Percentiles rank a stretch among this genome's conserved stretches.
These are phyloP conservation scores for Himalopsyche tibetana DNA, from an alignment of 2,888 invertebrate genomes.

Conservation along the genomic window DNA sequence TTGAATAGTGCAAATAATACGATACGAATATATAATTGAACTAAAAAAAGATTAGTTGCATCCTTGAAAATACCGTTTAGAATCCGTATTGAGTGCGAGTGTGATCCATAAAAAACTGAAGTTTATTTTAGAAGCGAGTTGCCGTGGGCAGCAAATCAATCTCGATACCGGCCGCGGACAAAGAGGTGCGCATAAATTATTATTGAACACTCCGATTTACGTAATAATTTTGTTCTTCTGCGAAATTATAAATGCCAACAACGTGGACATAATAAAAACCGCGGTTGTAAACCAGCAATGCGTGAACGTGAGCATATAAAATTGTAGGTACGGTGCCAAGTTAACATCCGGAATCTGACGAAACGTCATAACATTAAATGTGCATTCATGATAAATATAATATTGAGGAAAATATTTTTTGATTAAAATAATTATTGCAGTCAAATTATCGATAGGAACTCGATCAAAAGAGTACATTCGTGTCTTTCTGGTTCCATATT, in stretches of 20 bases:
- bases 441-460: too few relatives aligned
- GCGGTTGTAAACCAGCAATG: background rate
- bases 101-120: constrained; percentile 22
- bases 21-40: too few relatives aligned
- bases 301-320: background rate
- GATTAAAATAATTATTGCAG: too few relatives aligned
- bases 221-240: constrained; percentile 40
- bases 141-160: constrained; percentile 32
- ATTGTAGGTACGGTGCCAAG: too few relatives aligned
- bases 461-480: too few relatives aligned
- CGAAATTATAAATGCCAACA: constrained; percentile 42
- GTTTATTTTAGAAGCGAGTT: constrained; percentile 17
- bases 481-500: too few relatives aligned
- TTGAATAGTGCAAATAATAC: too few relatives aligned
- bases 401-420: too few relatives aligned
- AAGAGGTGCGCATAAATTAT: constrained; percentile 39
- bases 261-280: constrained; percentile 23
- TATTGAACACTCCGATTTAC: constrained; percentile 42
- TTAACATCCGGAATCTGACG: too few relatives aligned
- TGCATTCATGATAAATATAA: too few relatives aligned
- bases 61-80: constrained; percentile 20
- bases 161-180: constrained; percentile 10
- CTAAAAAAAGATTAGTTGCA: too few relatives aligned
- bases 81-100: constrained; percentile 12
- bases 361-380: too few relatives aligned